These are phyloP conservation scores for Meandrusa payeni DNA, from an alignment of 2,888 invertebrate species.

Conservation along the genomic window DNA sequence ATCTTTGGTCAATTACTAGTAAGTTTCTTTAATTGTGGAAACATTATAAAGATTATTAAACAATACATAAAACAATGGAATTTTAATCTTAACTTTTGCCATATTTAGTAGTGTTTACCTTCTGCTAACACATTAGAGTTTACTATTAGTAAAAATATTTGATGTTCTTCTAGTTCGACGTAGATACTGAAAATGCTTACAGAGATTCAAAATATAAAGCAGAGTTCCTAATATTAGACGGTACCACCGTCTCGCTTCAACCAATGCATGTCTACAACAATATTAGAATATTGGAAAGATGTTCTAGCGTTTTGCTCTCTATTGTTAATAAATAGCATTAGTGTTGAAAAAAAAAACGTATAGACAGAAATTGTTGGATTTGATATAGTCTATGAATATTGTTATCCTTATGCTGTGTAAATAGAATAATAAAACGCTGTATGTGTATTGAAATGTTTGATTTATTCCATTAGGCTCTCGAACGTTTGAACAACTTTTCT, in stretches of 20 bases:
- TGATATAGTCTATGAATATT: slow-evolving; percentile 81
- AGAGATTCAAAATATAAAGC: slow-evolving; percentile 25
- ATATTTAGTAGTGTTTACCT: not conserved
- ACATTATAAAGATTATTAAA: slow-evolving; percentile 57
- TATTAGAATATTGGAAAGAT: slow-evolving; percentile 48
- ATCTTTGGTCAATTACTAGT: slow-evolving; percentile 80
- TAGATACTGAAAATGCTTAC: too few relatives aligned
- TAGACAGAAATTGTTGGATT: slow-evolving; percentile 80
- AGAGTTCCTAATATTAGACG: slow-evolving; percentile 61
- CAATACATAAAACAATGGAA: slow-evolving; percentile 46
- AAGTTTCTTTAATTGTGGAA: slow-evolving; percentile 63
- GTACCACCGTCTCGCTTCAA: slow-evolving; percentile 48
- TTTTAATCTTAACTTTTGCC: slow-evolving; percentile 47
- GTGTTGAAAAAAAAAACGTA: slow-evolving; percentile 67
- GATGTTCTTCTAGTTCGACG: too few relatives aligned
- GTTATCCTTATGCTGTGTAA: slow-evolving; percentile 81
- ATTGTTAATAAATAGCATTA: slow-evolving; percentile 77
- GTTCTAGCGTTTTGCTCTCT: slow-evolving; percentile 70
- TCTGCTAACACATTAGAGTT: slow-evolving; percentile 2
- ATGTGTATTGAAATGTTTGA: slow-evolving; percentile 75
- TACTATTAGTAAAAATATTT: slow-evolving; percentile 1
- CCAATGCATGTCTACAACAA: slow-evolving; percentile 50
- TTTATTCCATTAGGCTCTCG: slow-evolving; percentile 63
- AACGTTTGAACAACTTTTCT: slow-evolving; percentile 27
- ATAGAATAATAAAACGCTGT: slow-evolving; percentile 80